Base-by-base conservation (phyloP, 2,888 invertebrate species). In the Himalopsyche tibetana region DNA sequence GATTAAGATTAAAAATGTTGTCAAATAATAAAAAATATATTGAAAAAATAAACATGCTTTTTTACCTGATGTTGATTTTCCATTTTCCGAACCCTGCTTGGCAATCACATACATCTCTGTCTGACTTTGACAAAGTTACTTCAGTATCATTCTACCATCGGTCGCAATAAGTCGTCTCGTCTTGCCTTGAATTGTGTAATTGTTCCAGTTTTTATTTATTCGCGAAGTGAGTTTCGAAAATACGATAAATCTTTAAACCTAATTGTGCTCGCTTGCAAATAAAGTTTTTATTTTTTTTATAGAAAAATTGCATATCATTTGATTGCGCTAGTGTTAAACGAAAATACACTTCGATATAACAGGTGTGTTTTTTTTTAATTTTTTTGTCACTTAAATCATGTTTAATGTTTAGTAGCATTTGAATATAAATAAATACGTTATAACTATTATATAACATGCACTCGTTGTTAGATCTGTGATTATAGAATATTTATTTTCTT, bases 61-160 rank as follows among this genome's bases (percentile, higher is more conserved):
- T 19, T 19, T 28, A 11, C 6, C 28, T 36, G 5, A 0, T 74
- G 74, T 74, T 38, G 74, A 36, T 74, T 74, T 74, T 38, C 36
- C 38, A 36, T 36, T 74, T 74, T 74, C 74, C 74, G 5, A 74
- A 36, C 74, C 74, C 74, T 74, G 74, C 15, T 74, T 74, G 38
- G 38, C 36, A 36, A 38, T 12, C 28, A 74, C 74, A 74, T 74
- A 74, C 74, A 74, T 74, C 74, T 74, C 17, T 56, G 36, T 36
- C 38, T 19, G 74, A 74, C 74, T 74, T 74, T 74, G 74, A 74
- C 74, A 74, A 74, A 74, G 74, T 74, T 38, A 38, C 74, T 74
- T 74, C 74, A 74, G 74, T 74, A 19, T 74, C 74, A 38, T 74
- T 74, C 38, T 74, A 17, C 19, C 74, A 74, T 74, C 74, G 4